Conservation (phyloP, 2,888 invertebrate genomes). For the Nudaria mundana region DNA sequence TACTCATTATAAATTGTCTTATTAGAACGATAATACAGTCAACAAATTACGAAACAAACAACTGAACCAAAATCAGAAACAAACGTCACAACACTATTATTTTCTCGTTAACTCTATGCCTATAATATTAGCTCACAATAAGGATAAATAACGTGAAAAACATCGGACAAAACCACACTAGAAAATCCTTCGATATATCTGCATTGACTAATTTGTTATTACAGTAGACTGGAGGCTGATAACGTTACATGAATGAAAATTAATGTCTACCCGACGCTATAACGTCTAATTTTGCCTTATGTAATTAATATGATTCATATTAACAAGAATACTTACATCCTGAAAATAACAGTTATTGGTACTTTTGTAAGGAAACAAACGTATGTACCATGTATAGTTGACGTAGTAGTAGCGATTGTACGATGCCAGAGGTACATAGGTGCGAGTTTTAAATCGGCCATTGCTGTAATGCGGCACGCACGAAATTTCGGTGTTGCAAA, state of each 20-base stretch:
- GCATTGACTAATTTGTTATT: slow-evolving; percentile 36
- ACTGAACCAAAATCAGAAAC: slow-evolving; percentile 6
- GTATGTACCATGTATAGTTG: slow-evolving; percentile 12
- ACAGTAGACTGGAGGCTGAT: slow-evolving; percentile 21
- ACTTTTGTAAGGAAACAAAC: slow-evolving; percentile 18
- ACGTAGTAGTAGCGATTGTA: slow-evolving; percentile 14
- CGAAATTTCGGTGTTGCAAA: slow-evolving; percentile 78
- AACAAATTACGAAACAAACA: not conserved
- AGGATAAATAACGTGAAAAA: slow-evolving; percentile 33
- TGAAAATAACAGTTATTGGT: slow-evolving; percentile 10
- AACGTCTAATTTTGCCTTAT: slow-evolving; percentile 22
- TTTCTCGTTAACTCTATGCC: slow-evolving; percentile 16
- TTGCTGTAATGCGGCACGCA: slow-evolving; percentile 71
- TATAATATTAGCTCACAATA: slow-evolving; percentile 8
- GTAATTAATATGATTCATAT: slow-evolving; percentile 23
- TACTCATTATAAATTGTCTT: not conserved
- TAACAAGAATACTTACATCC: slow-evolving; percentile 13
- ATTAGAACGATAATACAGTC: not conserved
- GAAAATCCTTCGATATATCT: slow-evolving; percentile 23
- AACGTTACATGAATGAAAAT: slow-evolving; percentile 32
- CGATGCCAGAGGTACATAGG: slow-evolving; percentile 24
- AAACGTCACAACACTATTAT: slow-evolving; percentile 20
- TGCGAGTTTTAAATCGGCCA: slow-evolving; percentile 46
- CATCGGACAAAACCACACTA: slow-evolving; percentile 27
- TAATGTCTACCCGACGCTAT: slow-evolving; percentile 5